Percentiles rank a stretch among this genome's conserved stretches.
phyloP scores from a whole-genome alignment of 1,140 invertebrate genomes.

The Hypsibius dujardini region DNA sequence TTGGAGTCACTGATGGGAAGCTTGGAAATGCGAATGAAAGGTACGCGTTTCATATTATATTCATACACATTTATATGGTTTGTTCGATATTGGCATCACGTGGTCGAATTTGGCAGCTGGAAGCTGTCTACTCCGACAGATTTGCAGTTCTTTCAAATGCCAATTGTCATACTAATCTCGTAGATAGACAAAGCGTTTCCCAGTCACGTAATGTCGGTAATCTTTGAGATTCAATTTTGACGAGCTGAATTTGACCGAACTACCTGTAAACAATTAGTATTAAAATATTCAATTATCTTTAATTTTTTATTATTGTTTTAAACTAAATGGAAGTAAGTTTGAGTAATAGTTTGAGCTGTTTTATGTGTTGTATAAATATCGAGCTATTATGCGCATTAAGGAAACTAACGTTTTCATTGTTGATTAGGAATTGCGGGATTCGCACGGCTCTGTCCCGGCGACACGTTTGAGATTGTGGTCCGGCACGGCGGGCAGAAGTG shows the following conservation, averaged over 20 bases:
- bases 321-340: no score
- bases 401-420: neutral
- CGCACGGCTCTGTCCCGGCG: slow-evolving; percentile 43
- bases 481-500: slow-evolving; percentile 45
- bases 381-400: no score
- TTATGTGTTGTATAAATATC: no score
- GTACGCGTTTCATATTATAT: slow-evolving; percentile 26
- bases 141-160: no score
- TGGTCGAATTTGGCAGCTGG: no score
- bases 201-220: slow-evolving; percentile 41
- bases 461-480: slow-evolving; percentile 45
- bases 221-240: slow-evolving; percentile 39
- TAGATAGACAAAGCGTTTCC: slow-evolving; percentile 38
- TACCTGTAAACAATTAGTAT: slow-evolving; percentile 36
- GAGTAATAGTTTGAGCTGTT: no score
- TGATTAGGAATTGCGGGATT: slow-evolving; percentile 41
- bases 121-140: no score
- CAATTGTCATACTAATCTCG: slow-evolving; percentile 43
- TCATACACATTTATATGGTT: no score
- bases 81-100: no score
- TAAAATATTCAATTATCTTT: no score
- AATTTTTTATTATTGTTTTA: no score
- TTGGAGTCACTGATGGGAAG: slow-evolving; percentile 40
- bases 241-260: slow-evolving; percentile 28
- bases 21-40: slow-evolving; percentile 40